A percentile compares a stretch with the other conserved stretches of the same genome.
phyloP scores from a whole-genome alignment of 2,888 invertebrate genomes.

The Agriopis marginaria region DNA sequence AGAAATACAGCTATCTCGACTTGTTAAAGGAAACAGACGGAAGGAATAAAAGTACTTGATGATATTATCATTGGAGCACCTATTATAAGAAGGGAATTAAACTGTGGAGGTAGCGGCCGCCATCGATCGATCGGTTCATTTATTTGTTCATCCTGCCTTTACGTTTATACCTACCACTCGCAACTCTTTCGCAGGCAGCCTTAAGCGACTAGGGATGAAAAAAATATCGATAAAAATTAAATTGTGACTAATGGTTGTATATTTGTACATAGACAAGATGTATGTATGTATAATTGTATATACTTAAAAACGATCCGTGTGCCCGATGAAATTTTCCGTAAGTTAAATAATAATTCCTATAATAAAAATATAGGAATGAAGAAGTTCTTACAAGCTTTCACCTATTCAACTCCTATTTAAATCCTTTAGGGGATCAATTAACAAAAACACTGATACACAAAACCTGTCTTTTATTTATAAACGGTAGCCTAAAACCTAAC shows the following conservation, averaged over 20 bases:
- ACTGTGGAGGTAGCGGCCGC: conserved; percentile 45
- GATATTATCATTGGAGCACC: conserved; percentile 58
- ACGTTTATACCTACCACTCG: conserved; percentile 71
- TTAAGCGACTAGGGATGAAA: conserved; percentile 55
- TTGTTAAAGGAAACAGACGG: conserved; percentile 10
- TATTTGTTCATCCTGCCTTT: conserved; percentile 83
- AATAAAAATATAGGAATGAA: too few relatives aligned
- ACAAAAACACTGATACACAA: too few relatives aligned
- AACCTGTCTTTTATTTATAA: too few relatives aligned
- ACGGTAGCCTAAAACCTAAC: too few relatives aligned
- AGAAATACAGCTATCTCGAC: neutral
- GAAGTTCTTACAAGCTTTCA: too few relatives aligned
- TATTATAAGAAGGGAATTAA: conserved; percentile 58
- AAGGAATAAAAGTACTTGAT: conserved; percentile 55
- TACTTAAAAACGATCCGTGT: too few relatives aligned
- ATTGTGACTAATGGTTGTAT: neutral
- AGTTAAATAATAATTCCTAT: too few relatives aligned
- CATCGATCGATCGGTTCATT: conserved; percentile 77
- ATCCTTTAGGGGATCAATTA: too few relatives aligned
- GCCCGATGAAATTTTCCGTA: too few relatives aligned
- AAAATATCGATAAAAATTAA: conserved; percentile 6
- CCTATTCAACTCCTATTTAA: too few relatives aligned
- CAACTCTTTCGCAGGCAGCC: conserved; percentile 76
- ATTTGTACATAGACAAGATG: neutral
- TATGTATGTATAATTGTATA: too few relatives aligned